These are phyloP conservation scores for Erithacus rubecula DNA, from an alignment of 2,797 vertebrate genomes.

Conservation along the genomic window DNA sequence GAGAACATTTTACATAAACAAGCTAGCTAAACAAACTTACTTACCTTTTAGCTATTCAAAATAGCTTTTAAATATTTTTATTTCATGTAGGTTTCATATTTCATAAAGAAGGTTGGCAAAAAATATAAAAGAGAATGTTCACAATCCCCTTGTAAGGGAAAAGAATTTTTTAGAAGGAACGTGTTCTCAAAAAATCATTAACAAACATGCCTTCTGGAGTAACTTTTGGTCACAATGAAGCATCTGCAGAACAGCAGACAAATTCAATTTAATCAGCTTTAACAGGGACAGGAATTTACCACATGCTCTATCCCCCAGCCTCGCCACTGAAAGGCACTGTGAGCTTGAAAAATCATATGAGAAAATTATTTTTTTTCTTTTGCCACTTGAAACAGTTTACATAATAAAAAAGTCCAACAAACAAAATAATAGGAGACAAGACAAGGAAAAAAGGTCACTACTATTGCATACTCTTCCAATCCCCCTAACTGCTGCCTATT, in stretches of 20 bases:
- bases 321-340: not conserved
- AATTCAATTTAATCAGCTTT: not conserved
- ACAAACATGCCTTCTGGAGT: not conserved
- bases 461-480: not conserved
- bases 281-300: not conserved
- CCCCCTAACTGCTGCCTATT: conserved; percentile 20
- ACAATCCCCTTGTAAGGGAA: not conserved
- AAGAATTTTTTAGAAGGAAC: not conserved
- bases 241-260: not conserved
- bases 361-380: not conserved
- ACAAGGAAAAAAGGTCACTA: not conserved
- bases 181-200: not conserved
- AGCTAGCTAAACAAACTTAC: conserved; percentile 19
- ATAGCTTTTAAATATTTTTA: not conserved
- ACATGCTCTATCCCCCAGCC: not conserved
- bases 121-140: not conserved
- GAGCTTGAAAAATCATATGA: not conserved
- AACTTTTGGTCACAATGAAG: not conserved
- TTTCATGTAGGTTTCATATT: not conserved
- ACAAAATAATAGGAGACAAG: not conserved
- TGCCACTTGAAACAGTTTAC: not conserved
- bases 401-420: not conserved
- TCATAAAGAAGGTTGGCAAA: not conserved
- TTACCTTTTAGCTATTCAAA: conserved; percentile 13
- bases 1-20: conserved; percentile 2